Evolutionary conservation across 2,113 vertebrate genomes (phyloP).

Genomic region (Hemichromis elongatus): DNA sequence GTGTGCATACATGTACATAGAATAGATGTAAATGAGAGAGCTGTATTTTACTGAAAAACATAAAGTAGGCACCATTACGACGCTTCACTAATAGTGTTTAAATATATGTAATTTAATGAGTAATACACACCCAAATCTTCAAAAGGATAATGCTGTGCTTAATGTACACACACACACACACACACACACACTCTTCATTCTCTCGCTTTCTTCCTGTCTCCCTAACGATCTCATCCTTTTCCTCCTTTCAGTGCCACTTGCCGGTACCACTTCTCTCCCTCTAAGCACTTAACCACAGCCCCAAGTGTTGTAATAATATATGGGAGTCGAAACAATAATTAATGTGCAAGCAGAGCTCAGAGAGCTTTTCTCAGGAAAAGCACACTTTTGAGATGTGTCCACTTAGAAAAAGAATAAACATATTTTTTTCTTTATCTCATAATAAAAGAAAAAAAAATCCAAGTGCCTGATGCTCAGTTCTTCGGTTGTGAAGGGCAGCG

Average conservation of each 20-base stretch:
- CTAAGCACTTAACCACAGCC: background rate
- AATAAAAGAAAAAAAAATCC: background rate
- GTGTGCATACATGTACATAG: background rate
- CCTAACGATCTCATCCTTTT: too few species aligned
- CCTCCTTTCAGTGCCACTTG: background rate
- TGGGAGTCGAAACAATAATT: background rate
- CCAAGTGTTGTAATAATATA: background rate
- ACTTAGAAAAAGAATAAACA: background rate
- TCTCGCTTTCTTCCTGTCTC: too few species aligned
- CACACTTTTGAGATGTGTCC: background rate
- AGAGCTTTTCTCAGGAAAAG: background rate
- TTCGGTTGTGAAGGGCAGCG: background rate
- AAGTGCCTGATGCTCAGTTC: background rate
- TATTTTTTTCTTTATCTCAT: background rate
- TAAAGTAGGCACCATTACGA: background rate
- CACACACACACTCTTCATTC: background rate
- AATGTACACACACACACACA: background rate
- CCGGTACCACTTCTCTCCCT: background rate
- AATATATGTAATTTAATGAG: background rate
- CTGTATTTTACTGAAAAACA: background rate
- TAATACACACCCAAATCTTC: background rate
- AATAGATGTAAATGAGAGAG: background rate
- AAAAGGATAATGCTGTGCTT: background rate
- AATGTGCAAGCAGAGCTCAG: background rate
- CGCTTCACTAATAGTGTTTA: background rate